A percentile compares a stretch with the other conserved stretches of the same genome.
Conservation (phyloP, 2,113 vertebrate species). For the Sarotherodon lohbergeri region DNA sequence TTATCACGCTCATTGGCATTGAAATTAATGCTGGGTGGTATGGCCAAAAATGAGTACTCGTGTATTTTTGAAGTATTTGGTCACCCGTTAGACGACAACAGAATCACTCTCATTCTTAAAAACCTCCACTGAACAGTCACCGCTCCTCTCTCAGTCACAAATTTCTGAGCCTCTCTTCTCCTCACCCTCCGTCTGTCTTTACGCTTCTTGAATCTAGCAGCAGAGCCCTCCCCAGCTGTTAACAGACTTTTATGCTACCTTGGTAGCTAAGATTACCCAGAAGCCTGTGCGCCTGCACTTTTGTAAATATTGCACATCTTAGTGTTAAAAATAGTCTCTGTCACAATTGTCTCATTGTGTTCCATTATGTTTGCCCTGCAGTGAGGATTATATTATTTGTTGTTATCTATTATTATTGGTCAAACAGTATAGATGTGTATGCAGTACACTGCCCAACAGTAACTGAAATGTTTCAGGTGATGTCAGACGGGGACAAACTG, state of each 20-base stretch:
- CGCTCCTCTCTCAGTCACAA: background rate
- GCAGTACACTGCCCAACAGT: background rate
- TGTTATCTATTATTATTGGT: background rate
- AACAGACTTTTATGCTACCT: background rate
- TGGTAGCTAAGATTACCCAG: background rate
- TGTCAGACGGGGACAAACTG: background rate
- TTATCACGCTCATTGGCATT: background rate
- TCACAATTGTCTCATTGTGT: background rate
- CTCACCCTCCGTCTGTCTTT: background rate
- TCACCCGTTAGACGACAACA: background rate
- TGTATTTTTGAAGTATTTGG: background rate
- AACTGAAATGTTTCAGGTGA: background rate
- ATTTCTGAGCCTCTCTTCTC: background rate
- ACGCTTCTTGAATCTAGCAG: background rate
- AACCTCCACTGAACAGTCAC: background rate
- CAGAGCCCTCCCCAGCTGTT: background rate
- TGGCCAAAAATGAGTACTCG: background rate
- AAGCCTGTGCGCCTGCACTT: background rate
- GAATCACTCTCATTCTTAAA: background rate
- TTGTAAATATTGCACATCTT: background rate
- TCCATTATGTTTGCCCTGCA: no score
- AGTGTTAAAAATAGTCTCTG: background rate
- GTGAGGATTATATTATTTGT: background rate
- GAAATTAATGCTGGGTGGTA: background rate
- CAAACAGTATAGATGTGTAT: background rate